Evolutionary conservation across 2,113 vertebrate genomes (phyloP), one percentile per base, ranked within the genome.

Genomic region (Thryonomys swinderianus): DNA sequence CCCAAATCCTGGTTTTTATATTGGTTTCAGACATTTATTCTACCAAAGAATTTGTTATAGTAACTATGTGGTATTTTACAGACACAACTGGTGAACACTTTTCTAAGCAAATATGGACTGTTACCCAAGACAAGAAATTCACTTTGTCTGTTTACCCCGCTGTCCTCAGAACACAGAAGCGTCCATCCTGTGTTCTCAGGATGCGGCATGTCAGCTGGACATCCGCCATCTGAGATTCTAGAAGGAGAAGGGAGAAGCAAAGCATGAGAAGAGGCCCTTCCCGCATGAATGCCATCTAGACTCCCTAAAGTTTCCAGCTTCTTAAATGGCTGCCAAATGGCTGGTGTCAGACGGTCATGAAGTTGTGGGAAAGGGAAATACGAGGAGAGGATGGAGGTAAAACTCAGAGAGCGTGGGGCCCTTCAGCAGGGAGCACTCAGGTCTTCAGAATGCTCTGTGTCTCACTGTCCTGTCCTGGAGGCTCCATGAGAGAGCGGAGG

Each of bases 361-460:
- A 27, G 10, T 34, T 66, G 18, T 6, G 27, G 59, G 13, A 34
- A 51, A 53, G 25, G 40, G 57, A 17, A 88, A 17, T 53, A 10
- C n/a, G 30, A 34, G 25, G 66, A n/a, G 13, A 17, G 18, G 32
- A 30, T 30, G 64, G 51, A 32, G 30, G 17, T 51, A 32, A 62
- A 45, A 18, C 25, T 8, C 5, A 30, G 3, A 30, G 79, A 25
- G 25, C 5, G 51, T 64, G 0, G 17, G 42, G n/a, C 12, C 2
- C 7, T 34, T 71, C 5, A 27, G 5, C 25, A 69, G 45, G 67
- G 37, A 59, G 1, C 20, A 25, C 16, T 3, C 0, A 1, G 18
- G 5, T 27, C 34, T 12, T 7, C 12, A 8, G n/a, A 16, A 9
- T 7, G 57, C 11, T 11, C 10, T 14, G 17, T 0, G 10, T 3